Conservation (phyloP, 2,797 vertebrate species). For the Eulemur albifrons region DNA sequence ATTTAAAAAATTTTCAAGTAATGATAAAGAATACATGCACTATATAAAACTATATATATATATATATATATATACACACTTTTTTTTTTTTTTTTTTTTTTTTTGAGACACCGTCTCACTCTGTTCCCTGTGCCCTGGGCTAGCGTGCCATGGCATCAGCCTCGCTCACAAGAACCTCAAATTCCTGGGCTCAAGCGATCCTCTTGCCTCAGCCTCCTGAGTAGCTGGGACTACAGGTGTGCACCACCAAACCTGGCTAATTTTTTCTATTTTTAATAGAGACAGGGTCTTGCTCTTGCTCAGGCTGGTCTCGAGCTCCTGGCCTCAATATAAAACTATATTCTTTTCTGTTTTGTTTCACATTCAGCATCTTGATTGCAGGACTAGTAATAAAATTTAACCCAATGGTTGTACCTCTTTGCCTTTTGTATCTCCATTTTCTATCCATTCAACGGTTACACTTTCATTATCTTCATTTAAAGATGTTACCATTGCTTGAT, state of each 20-base stretch:
- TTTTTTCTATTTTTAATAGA: no score
- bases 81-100: neutral
- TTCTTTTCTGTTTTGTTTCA: neutral
- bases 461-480: conserved; percentile 97
- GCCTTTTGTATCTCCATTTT: conserved; percentile 99
- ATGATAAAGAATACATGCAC: neutral
- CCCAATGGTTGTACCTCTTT: conserved; percentile 91
- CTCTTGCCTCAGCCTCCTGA: no score
- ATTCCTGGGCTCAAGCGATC: no score
- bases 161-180: no score
- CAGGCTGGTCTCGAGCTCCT: no score
- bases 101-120: no score
- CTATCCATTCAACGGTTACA: conserved; percentile 99
- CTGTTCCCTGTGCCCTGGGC: no score
- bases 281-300: no score
- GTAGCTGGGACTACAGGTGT: no score
- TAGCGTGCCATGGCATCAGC: no score
- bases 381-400: conserved; percentile 36
- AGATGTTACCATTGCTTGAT: conserved; percentile 99
- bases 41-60: neutral
- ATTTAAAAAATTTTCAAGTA: conserved; percentile 25
- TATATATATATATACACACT: no score
- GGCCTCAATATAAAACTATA: neutral
- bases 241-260: no score
- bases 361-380: neutral